These are phyloP conservation scores for Leptinotarsa lineolata DNA, from an alignment of 1,140 invertebrate genomes.

Conservation along the genomic window DNA sequence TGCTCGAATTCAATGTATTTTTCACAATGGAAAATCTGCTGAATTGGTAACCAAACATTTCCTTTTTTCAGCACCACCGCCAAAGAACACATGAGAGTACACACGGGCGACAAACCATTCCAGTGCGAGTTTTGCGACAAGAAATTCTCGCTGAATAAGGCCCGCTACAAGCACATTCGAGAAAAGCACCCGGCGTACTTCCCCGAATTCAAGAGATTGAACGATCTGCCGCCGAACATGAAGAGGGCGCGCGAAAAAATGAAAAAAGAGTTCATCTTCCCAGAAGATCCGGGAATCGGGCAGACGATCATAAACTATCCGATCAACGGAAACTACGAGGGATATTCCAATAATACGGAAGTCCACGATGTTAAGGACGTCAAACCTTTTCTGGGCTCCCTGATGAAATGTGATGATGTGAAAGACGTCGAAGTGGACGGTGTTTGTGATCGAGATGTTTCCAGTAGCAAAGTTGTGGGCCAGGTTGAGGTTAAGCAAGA, in stretches of 20 bases:
- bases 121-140: constrained; percentile 60
- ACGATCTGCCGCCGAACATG: constrained; percentile 36
- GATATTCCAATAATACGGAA: background rate
- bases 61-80: constrained; percentile 38
- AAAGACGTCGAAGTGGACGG: background rate
- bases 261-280: constrained; percentile 6
- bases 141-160: constrained; percentile 54
- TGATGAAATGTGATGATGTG: background rate
- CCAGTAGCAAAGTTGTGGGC: background rate
- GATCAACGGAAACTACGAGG: background rate
- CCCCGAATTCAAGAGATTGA: constrained; percentile 34
- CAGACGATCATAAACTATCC: background rate
- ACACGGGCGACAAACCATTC: constrained; percentile 59
- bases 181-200: constrained; percentile 44
- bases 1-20: no score
- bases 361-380: background rate
- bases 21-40: no score
- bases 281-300: background rate
- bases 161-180: constrained; percentile 46
- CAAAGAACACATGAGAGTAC: constrained; percentile 62
- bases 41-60: no score
- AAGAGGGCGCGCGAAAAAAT: constrained; percentile 33
- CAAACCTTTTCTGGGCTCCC: background rate
- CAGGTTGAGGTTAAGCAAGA: background rate
- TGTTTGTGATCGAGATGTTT: background rate